These are phyloP conservation scores for Chelon labrosus DNA, from an alignment of 2,797 vertebrate species.

Conservation along the genomic window DNA sequence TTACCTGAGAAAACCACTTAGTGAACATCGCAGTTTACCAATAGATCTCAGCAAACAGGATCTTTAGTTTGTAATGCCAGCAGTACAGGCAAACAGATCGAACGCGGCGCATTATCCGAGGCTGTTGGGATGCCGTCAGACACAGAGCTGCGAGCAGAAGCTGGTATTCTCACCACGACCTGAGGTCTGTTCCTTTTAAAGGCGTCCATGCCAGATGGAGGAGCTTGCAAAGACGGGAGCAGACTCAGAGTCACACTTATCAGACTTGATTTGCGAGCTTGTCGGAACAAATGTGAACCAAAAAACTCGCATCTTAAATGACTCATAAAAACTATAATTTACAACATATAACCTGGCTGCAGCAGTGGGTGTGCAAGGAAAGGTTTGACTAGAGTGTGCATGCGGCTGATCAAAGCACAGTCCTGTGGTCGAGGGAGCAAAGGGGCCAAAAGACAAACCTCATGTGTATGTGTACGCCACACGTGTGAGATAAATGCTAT, in stretches of 20 bases:
- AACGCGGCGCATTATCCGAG: slow-evolving; percentile 18
- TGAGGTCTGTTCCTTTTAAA: slow-evolving; percentile 28
- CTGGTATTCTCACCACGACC: slow-evolving; percentile 8
- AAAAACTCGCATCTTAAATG: slow-evolving; percentile 15
- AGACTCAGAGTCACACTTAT: slow-evolving; percentile 7
- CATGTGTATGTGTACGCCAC: background rate
- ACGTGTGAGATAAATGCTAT: no score
- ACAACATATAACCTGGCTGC: background rate
- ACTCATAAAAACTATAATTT: slow-evolving; percentile 4
- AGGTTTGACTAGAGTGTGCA: background rate
- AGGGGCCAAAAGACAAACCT: background rate
- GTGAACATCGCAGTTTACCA: slow-evolving; percentile 31
- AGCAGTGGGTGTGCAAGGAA: slow-evolving; percentile 4
- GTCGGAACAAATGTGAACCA: slow-evolving; percentile 18
- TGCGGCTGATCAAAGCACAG: slow-evolving; percentile 1
- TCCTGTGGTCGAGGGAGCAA: background rate
- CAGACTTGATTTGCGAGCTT: background rate
- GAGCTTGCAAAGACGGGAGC: slow-evolving; percentile 31
- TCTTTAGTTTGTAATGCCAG: slow-evolving; percentile 24
- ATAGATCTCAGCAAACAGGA: slow-evolving; percentile 17
- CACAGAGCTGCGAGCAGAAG: slow-evolving; percentile 16
- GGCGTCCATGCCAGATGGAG: slow-evolving; percentile 25
- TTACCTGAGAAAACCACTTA: slow-evolving; percentile 25
- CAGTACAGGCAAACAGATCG: slow-evolving; percentile 38
- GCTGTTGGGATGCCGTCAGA: slow-evolving; percentile 40